Base-by-base conservation (phyloP, 1,140 invertebrate genomes). In the Drosophila busckii region DNA sequence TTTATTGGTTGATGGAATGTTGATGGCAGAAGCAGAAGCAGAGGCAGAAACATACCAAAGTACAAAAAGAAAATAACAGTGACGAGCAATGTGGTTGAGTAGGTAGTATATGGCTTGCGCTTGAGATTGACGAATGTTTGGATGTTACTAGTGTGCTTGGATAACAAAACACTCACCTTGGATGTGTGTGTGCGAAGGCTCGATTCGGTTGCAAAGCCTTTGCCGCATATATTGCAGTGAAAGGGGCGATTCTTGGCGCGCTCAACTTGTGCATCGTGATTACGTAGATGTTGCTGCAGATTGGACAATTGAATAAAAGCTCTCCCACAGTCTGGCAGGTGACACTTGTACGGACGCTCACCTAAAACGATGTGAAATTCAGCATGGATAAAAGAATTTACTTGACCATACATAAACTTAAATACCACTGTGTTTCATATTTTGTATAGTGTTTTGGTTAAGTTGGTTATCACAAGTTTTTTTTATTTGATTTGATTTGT, bases 241-340 rank as follows among this genome's bases (percentile, higher is more conserved):
- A 97, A 98, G 13, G 96, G 96, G 48, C 96, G 90, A 88, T 97
- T 97, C 88, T 97, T 97, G 84, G 96, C 95, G 56, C 97, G 91
- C 87, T 98, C 96, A 52, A 97, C 94, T 88, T 98, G 96, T 44
- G 96, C 95, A 84, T 98, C 97, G 89, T 99, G 97, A 89, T 98
- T 98, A 56, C 97, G 90, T 62, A 98, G 92, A 88, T 99, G 97
- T 86, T 98, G 97, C 87, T 98, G 97, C 6, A 98, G 92, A 89
- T 98, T 99, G 19, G 96, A 98, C 73, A 98, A 91, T 89, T 99
- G 97, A 86, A 98, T 98, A 89, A 99, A 99, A 50, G 96, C 96
- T 70, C 96, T 91, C 15, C 96, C 96, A 88, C 97, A 98, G 83
- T 98, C 96, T 19, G 96, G 95, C 73, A 98, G 90, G 87, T 97